phyloP scores from a whole-genome alignment of 2,113 vertebrate genomes.

The Takifugu bimaculatus region DNA sequence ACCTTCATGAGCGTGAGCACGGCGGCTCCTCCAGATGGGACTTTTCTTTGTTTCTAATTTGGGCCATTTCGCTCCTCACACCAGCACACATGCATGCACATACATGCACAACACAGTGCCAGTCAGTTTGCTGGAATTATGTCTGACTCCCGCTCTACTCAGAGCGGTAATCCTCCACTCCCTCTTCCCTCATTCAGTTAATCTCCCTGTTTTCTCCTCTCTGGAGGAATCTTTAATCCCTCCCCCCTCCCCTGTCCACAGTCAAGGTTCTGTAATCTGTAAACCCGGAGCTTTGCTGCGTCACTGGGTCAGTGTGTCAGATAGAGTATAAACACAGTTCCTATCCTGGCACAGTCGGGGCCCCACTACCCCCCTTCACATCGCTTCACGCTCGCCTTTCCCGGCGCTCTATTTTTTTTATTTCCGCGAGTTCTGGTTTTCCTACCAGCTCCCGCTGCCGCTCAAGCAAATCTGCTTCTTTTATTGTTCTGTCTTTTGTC shows the following conservation, averaged over 20 bases:
- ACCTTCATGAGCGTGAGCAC: neutral
- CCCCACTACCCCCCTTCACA: constrained; percentile 7
- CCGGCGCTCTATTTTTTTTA: constrained; percentile 2
- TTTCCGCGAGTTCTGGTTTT: neutral
- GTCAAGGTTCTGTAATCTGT: constrained; percentile 50
- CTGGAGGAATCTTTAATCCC: constrained; percentile 43
- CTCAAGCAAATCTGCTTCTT: constrained; percentile 14
- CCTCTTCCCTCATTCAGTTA: constrained; percentile 47
- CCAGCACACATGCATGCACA: neutral
- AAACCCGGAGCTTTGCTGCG: constrained; percentile 44
- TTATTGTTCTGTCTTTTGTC: neutral
- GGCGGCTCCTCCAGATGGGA: neutral
- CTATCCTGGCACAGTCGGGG: constrained; percentile 18
- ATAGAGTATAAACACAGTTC: constrained; percentile 20
- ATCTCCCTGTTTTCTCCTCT: constrained; percentile 56
- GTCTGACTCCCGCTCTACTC: constrained; percentile 35
- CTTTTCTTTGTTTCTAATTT: constrained; percentile 17
- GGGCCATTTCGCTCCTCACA: constrained; percentile 5
- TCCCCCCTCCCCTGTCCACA: constrained; percentile 11
- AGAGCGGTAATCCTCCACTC: constrained; percentile 49
- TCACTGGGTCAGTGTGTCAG: constrained; percentile 67
- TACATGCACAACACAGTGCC: constrained; percentile 13
- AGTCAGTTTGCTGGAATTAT: constrained; percentile 44
- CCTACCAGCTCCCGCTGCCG: constrained; percentile 6
- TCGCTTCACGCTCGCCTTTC: neutral